Conservation (phyloP, 2,888 invertebrate genomes). For the Drymonia ruficornis region DNA sequence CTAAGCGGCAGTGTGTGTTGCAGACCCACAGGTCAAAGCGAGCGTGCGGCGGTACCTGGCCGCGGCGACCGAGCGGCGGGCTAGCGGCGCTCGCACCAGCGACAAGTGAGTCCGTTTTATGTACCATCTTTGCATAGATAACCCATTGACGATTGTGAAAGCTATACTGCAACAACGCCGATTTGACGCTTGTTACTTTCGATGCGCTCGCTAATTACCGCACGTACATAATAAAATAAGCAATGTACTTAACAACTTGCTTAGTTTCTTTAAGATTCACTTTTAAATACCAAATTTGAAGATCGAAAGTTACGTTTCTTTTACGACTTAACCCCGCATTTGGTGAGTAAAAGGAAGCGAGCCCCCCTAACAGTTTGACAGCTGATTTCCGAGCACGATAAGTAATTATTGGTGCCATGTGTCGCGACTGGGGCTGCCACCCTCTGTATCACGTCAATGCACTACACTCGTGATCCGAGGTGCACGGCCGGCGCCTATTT, state of each 20-base stretch:
- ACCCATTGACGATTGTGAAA: slow-evolving; percentile 39
- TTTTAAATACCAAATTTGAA: neutral
- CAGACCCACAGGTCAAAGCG: slow-evolving; percentile 95
- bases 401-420: slow-evolving; percentile 68
- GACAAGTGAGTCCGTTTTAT: slow-evolving; percentile 68
- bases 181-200: slow-evolving; percentile 28
- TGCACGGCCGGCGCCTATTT: neutral
- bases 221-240: neutral
- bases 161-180: slow-evolving; percentile 26
- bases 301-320: slow-evolving; percentile 14
- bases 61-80: slow-evolving; percentile 78
- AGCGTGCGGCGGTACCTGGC: slow-evolving; percentile 89
- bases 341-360: slow-evolving; percentile 53
- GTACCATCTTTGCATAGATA: slow-evolving; percentile 32
- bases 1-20: slow-evolving; percentile 47
- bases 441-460: slow-evolving; percentile 26
- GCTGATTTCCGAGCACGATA: slow-evolving; percentile 75
- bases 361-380: slow-evolving; percentile 60
- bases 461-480: neutral
- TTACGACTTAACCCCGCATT: slow-evolving; percentile 44
- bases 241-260: no score
- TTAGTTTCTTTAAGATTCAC: no score
- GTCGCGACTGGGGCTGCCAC: slow-evolving; percentile 33
- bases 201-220: slow-evolving; percentile 21
- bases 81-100: slow-evolving; percentile 61